phyloP scores from a whole-genome alignment of 1,140 invertebrate species.

The Campoletis sonorensis region DNA sequence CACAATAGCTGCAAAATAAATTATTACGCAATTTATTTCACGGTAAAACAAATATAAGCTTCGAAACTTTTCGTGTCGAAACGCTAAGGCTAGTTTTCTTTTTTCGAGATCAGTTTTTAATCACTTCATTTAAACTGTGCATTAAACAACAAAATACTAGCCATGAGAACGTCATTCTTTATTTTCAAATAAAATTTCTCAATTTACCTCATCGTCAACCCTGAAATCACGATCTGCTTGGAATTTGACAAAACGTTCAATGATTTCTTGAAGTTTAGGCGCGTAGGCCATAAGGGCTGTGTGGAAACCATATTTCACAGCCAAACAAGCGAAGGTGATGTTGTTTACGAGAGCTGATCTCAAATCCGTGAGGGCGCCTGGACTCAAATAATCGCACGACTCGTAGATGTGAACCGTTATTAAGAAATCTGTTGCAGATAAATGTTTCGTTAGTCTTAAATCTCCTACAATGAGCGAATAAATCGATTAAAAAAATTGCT shows the following conservation, averaged over 20 bases:
- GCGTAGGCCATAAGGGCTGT: constrained; percentile 83
- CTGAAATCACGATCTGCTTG: constrained; percentile 84
- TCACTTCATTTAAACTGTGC: too few relatives aligned
- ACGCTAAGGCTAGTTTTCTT: too few relatives aligned
- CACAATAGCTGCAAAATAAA: constrained; percentile 63
- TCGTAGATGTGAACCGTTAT: constrained; percentile 93
- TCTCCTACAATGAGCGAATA: too few relatives aligned
- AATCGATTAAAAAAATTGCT: too few relatives aligned
- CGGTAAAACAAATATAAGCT: too few relatives aligned
- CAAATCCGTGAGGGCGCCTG: constrained; percentile 93
- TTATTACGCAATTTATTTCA: too few relatives aligned
- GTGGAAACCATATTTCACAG: constrained; percentile 90
- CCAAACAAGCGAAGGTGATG: constrained; percentile 92
- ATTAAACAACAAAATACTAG: too few relatives aligned
- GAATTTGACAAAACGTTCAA: constrained; percentile 88
- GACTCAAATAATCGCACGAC: constrained; percentile 81
- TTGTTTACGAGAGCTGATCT: constrained; percentile 97
- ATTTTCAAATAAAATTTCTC: neutral
- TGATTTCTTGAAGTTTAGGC: constrained; percentile 81
- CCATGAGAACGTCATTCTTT: too few relatives aligned
- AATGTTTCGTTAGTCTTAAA: too few relatives aligned
- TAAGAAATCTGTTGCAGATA: constrained; percentile 85
- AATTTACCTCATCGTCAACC: constrained; percentile 79
- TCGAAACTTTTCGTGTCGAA: too few relatives aligned
- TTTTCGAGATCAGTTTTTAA: too few relatives aligned